These are phyloP conservation scores for Nothoprocta pentlandii DNA, from an alignment of 2,113 vertebrate genomes.

Conservation along the genomic window DNA sequence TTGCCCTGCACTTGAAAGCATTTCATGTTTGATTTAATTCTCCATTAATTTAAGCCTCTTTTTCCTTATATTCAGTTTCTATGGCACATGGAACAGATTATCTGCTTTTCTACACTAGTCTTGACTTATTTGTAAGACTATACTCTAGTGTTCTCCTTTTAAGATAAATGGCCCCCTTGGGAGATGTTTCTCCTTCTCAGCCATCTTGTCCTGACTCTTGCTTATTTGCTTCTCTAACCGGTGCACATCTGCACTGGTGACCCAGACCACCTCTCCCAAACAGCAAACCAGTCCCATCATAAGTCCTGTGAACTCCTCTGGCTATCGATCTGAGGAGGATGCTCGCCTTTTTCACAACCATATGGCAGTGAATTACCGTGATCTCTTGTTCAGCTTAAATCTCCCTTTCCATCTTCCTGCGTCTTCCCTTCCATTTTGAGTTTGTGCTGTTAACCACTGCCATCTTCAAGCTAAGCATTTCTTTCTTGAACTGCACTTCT, in stretches of 20 bases:
- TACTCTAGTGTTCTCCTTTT: neutral
- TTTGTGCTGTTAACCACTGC: neutral
- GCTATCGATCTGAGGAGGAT: neutral
- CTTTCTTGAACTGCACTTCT: neutral
- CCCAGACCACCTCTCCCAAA: neutral
- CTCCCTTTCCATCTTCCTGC: neutral
- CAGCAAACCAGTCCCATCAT: neutral
- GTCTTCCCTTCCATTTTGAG: neutral
- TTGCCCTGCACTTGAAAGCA: neutral
- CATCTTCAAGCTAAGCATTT: neutral
- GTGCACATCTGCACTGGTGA: neutral
- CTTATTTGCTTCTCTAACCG: neutral
- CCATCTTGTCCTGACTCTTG: neutral
- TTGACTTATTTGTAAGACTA: neutral
- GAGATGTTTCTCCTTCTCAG: neutral
- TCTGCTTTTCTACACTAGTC: neutral
- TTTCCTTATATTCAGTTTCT: neutral
- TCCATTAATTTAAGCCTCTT: neutral
- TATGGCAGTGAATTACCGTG: constrained; percentile 4
- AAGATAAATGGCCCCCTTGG: accelerated
- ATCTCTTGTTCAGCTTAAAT: neutral
- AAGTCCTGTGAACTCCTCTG: neutral
- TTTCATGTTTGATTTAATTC: neutral
- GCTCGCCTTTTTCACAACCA: neutral
- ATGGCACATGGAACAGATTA: neutral